Evolutionary conservation across 2,797 vertebrate species (phyloP), one percentile per base, ranked within the genome.

Genomic region (Epinephelus coioides): DNA sequence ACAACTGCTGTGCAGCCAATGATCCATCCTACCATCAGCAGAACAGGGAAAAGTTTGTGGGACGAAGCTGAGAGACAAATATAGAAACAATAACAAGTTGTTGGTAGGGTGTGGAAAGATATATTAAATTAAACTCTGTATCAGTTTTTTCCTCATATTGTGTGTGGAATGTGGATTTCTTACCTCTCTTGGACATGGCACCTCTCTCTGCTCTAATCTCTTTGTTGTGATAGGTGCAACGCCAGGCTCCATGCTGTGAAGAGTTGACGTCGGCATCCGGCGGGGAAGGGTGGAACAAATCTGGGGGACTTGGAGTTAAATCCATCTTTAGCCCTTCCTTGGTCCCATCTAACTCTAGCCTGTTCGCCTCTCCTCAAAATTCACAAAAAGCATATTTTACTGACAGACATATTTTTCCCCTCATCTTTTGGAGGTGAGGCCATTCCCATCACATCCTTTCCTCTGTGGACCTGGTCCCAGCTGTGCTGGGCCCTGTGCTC

Each of bases 1-100:
- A 97, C 86, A 89, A 96, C 94, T 40, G 96, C 82, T 0, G 91
- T 88, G 77, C 95, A 97, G 27, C 96, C 96, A 59, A 95, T 76
- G 46, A 97, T 95, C 97, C 97, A 97, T 81, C 95, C 96, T 18
- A 95, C 72, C 3, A 95, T 89, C 43, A 97, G 96, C 69, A 97
- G 94, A 69, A 93, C 9, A 0, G 96, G 94, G 0, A 96, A 93
- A 0, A 96, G 1, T 15, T 95, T 91, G 1, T 53, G 90, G 12
- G 94, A 89, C 11, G 77, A 69, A 50, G 82, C 73, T 56, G 68
- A 76, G 30, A 78, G 73, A 81, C 14, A 81, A 60, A 87, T 21
- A 82, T 27, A 63, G 19, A 75, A 82, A 86, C 5, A 69, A 69
- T 65, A 66, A 64, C 61, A 76, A 56, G 38, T 27, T 57, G 19